Conservation (phyloP, 2,888 invertebrate species). For the Hydraecia micacea region DNA sequence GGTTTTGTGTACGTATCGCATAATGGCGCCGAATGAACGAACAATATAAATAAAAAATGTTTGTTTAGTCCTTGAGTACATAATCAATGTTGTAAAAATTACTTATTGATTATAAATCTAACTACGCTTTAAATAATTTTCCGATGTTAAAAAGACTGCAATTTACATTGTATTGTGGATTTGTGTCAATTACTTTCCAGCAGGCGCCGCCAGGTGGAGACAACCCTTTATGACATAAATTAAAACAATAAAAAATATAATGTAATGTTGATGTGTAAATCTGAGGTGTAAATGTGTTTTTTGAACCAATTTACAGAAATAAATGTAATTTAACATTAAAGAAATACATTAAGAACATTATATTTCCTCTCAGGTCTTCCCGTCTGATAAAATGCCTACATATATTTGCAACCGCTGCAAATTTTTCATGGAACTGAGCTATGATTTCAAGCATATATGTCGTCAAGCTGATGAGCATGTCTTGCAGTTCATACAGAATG, state of each 20-base stretch:
- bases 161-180: constrained; percentile 12
- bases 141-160: not conserved
- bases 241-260: not conserved
- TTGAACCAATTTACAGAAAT: not conserved
- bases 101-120: not conserved
- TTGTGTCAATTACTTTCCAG: constrained; percentile 34
- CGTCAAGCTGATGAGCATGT: constrained; percentile 93
- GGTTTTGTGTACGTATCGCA: constrained; percentile 39
- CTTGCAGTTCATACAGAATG: constrained; percentile 92
- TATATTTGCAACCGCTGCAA: constrained; percentile 93
- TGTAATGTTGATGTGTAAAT: not conserved
- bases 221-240: not conserved
- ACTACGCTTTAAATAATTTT: not conserved
- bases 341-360: not conserved
- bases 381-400: constrained; percentile 93
- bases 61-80: constrained; percentile 11
- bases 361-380: constrained; percentile 86
- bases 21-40: constrained; percentile 65
- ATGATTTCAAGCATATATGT: constrained; percentile 94
- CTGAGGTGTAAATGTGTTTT: not conserved
- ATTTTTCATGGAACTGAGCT: constrained; percentile 92
- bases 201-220: constrained; percentile 68
- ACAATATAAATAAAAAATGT: constrained; percentile 23
- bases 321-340: not conserved
- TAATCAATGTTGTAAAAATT: not conserved